Conservation (phyloP, 2,797 vertebrate species). For the Tamandua tetradactyla region DNA sequence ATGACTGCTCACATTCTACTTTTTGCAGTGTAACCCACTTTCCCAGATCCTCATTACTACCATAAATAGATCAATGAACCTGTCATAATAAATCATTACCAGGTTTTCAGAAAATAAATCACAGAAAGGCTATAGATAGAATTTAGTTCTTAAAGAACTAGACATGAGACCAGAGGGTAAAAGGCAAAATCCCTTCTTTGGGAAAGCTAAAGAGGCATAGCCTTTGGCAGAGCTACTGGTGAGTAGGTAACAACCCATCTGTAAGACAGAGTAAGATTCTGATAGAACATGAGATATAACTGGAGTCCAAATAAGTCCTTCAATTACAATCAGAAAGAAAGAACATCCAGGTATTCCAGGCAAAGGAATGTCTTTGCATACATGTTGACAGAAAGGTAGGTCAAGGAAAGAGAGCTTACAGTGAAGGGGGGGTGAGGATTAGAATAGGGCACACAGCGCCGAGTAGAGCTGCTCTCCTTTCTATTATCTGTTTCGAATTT, state of each 20-base stretch:
- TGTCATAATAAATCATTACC: slow-evolving; percentile 73
- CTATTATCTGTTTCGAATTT: slow-evolving; percentile 36
- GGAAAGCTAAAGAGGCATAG: background rate
- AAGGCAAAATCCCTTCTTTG: background rate
- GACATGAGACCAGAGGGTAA: background rate
- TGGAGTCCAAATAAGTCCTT: slow-evolving; percentile 21
- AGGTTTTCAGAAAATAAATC: slow-evolving; percentile 50
- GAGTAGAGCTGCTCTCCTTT: background rate
- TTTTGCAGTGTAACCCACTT: slow-evolving; percentile 68
- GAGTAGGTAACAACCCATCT: background rate
- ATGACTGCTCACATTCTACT: slow-evolving; percentile 45
- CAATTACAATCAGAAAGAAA: background rate
- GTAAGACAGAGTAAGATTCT: slow-evolving; percentile 31
- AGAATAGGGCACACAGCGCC: background rate
- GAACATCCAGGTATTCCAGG: background rate
- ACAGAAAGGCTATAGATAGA: slow-evolving; percentile 47
- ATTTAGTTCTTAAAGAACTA: slow-evolving; percentile 49
- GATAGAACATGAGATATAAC: background rate
- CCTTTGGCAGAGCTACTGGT: background rate
- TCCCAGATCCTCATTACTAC: slow-evolving; percentile 48
- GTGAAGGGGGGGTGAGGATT: background rate
- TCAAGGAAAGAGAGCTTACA: background rate
- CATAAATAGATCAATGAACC: slow-evolving; percentile 72
- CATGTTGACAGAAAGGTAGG: background rate
- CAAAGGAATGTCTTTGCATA: background rate